phyloP scores from a whole-genome alignment of 1,140 invertebrate genomes.

The Drosophila kanapiae region DNA sequence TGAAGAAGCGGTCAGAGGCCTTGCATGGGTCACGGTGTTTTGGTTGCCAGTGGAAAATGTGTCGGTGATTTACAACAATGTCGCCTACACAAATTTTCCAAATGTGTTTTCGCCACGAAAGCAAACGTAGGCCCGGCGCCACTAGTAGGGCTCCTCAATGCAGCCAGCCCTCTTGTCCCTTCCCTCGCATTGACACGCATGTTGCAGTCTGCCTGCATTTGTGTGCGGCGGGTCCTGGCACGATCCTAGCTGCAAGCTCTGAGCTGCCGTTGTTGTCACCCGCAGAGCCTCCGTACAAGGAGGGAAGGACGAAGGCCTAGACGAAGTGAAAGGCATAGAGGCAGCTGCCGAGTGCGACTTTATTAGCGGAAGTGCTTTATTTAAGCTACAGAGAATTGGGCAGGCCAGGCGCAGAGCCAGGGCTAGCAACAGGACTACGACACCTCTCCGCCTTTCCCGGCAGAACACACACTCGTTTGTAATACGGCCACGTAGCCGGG shows the following conservation, averaged over 20 bases:
- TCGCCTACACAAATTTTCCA: constrained; percentile 82
- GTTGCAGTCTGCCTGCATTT: constrained; percentile 69
- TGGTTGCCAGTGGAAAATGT: constrained; percentile 69
- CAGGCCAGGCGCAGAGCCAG: constrained; percentile 38
- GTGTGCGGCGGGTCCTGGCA: constrained; percentile 45
- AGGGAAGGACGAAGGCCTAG: not conserved
- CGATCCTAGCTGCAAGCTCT: constrained; percentile 33
- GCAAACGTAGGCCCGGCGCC: constrained; percentile 52
- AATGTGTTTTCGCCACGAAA: constrained; percentile 82
- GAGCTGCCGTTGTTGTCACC: constrained; percentile 42
- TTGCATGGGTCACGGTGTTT: constrained; percentile 36
- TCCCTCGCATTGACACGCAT: constrained; percentile 71
- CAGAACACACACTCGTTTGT: constrained; percentile 69
- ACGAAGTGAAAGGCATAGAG: constrained; percentile 12
- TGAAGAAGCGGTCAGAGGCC: constrained; percentile 17
- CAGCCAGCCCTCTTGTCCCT: constrained; percentile 6
- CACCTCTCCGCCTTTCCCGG: constrained; percentile 21
- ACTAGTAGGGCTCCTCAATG: constrained; percentile 8
- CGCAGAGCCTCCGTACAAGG: constrained; percentile 16
- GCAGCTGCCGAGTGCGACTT: constrained; percentile 68
- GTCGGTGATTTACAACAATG: constrained; percentile 82
- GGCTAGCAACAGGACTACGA: constrained; percentile 45
- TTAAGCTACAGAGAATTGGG: constrained; percentile 71
- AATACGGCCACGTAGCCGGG: constrained; percentile 71
- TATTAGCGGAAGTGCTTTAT: constrained; percentile 84